phyloP scores from a whole-genome alignment of 2,113 vertebrate genomes.

The Rynchops niger region DNA sequence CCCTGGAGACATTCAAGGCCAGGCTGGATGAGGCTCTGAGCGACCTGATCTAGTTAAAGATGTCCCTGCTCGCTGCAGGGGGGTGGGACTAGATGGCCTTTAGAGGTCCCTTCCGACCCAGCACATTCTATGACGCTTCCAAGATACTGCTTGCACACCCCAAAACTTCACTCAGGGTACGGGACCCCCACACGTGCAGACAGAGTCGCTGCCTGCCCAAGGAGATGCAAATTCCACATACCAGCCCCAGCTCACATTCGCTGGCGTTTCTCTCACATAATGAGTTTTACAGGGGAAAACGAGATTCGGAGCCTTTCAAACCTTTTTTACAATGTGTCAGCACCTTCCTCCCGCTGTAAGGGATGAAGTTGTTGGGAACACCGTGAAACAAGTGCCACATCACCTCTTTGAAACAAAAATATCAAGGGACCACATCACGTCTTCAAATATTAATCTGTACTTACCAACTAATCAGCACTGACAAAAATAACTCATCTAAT shows the following conservation, averaged over 20 bases:
- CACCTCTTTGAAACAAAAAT: slow-evolving; percentile 1
- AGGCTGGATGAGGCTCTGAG: too few relatives aligned
- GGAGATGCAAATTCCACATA: background rate
- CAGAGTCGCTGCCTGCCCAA: background rate
- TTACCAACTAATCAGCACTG: slow-evolving; percentile 18
- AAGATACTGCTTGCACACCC: background rate
- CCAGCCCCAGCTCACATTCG: background rate
- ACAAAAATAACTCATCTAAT: slow-evolving; percentile 46
- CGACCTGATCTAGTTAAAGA: too few relatives aligned
- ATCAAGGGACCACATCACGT: background rate
- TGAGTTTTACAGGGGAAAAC: background rate
- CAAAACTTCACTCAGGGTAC: background rate
- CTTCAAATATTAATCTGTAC: slow-evolving; percentile 16
- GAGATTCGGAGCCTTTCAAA: background rate
- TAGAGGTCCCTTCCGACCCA: too few relatives aligned
- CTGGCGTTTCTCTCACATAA: accelerated
- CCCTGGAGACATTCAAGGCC: too few relatives aligned
- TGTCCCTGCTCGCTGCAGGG: too few relatives aligned
- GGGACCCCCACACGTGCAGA: background rate
- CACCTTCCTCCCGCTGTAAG: background rate
- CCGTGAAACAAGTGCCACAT: background rate
- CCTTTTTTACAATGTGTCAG: background rate
- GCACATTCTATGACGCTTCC: too few relatives aligned
- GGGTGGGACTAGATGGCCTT: too few relatives aligned
- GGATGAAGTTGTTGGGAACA: background rate